Percentiles rank a stretch among this genome's conserved stretches.
phyloP scores from a whole-genome alignment of 1,140 invertebrate genomes.

The Euura lappo region DNA sequence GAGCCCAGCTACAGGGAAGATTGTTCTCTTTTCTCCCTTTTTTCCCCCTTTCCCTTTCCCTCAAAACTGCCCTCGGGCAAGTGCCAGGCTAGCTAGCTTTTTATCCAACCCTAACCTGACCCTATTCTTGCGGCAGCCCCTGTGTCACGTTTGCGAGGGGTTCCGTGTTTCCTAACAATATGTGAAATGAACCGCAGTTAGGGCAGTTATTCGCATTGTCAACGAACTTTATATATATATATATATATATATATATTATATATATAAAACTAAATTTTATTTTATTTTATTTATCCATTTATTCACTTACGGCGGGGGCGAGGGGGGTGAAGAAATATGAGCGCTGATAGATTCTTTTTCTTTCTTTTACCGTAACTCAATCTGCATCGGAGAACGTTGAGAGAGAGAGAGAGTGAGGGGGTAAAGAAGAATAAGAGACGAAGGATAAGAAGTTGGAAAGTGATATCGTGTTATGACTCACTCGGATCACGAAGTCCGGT shows the following conservation, averaged over 20 bases:
- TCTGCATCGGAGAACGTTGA: too few relatives aligned
- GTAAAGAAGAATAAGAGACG: too few relatives aligned
- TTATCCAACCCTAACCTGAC: constrained; percentile 37
- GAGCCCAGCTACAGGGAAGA: background rate
- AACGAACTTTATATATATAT: too few relatives aligned
- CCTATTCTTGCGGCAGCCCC: background rate
- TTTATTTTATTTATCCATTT: too few relatives aligned
- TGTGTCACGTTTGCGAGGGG: background rate
- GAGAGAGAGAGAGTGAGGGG: too few relatives aligned
- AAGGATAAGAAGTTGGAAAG: background rate
- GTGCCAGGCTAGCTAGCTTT: constrained; percentile 31
- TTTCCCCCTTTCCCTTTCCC: background rate
- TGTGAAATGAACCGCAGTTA: constrained; percentile 28
- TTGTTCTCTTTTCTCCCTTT: background rate
- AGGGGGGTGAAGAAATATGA: too few relatives aligned
- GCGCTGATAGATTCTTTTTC: too few relatives aligned
- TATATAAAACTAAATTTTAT: too few relatives aligned
- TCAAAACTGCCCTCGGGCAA: constrained; percentile 25
- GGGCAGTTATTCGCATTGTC: too few relatives aligned
- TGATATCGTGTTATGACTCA: background rate
- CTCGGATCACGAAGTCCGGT: background rate
- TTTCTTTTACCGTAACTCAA: too few relatives aligned
- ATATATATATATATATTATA: too few relatives aligned
- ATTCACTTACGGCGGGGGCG: too few relatives aligned
- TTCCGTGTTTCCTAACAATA: constrained; percentile 23